Conservation (phyloP, 2,888 invertebrate species). For the Mamestra brassicae region DNA sequence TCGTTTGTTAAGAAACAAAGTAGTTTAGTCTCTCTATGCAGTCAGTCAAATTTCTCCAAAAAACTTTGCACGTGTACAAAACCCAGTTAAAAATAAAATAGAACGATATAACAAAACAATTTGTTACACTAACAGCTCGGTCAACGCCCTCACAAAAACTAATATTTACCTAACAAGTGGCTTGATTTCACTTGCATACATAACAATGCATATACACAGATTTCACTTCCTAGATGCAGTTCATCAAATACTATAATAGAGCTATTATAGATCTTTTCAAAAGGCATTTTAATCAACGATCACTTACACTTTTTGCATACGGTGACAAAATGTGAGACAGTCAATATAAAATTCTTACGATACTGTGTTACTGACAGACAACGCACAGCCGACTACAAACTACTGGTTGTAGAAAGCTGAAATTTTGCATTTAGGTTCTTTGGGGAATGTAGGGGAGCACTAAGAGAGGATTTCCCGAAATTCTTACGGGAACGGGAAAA, state of each 20-base stretch:
- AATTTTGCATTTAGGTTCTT: no score
- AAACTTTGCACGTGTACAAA: neutral
- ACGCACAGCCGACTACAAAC: no score
- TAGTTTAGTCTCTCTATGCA: neutral
- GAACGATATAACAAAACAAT: constrained; percentile 16
- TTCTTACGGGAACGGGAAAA: no score
- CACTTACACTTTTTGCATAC: constrained; percentile 40
- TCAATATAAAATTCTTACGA: no score
- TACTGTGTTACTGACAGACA: no score
- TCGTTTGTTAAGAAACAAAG: no score
- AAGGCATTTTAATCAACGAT: constrained; percentile 37
- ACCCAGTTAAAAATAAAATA: constrained; percentile 9
- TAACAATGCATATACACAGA: constrained; percentile 55
- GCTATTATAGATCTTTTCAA: constrained; percentile 48
- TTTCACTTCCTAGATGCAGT: constrained; percentile 54
- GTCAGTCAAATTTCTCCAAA: neutral
- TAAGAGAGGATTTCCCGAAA: no score
- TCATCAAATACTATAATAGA: constrained; percentile 54
- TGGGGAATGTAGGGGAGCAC: no score
- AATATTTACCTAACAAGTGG: constrained; percentile 40
- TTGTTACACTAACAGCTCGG: constrained; percentile 9
- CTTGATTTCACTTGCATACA: constrained; percentile 55
- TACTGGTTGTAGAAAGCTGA: no score
- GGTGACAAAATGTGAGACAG: constrained; percentile 16
- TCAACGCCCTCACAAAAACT: constrained; percentile 29